A percentile compares a stretch with the other conserved stretches of the same genome.
phyloP scores from a whole-genome alignment of 2,113 vertebrate genomes.

The Gulo gulo region DNA sequence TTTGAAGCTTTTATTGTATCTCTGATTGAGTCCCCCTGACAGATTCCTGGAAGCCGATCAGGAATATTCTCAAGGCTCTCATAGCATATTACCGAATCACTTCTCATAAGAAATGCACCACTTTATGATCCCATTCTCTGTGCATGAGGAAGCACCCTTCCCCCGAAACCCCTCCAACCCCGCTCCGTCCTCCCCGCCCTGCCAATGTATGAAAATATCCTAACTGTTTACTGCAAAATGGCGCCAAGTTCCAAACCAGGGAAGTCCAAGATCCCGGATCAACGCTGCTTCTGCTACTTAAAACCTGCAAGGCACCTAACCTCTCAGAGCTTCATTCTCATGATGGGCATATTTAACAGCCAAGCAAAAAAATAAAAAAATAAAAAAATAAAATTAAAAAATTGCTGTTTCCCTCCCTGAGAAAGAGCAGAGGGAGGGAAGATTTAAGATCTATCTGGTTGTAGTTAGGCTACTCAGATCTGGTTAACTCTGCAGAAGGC shows the following conservation, averaged over 20 bases:
- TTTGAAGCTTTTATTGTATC: not conserved
- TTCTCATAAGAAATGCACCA: not conserved
- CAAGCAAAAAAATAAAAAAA: no score
- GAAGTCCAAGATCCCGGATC: not conserved
- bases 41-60: not conserved
- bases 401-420: not conserved
- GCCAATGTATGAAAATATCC: not conserved
- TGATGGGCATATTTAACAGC: no score
- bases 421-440: not conserved
- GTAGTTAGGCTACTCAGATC: not conserved
- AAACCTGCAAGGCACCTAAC: rapidly evolving
- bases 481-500: not conserved
- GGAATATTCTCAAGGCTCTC: not conserved
- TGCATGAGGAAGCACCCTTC: not conserved
- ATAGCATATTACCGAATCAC: no score
- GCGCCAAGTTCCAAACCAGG: not conserved
- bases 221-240: not conserved
- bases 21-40: not conserved
- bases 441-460: rapidly evolving
- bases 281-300: no score
- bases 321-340: not conserved
- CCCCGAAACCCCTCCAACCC: rapidly evolving
- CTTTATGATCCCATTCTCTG: not conserved
- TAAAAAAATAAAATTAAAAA: not conserved
- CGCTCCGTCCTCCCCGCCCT: rapidly evolving